Percentiles rank a stretch among this genome's conserved stretches.
These are phyloP conservation scores for Graphium colonna DNA, from an alignment of 2,888 invertebrate species.

Conservation along the genomic window DNA sequence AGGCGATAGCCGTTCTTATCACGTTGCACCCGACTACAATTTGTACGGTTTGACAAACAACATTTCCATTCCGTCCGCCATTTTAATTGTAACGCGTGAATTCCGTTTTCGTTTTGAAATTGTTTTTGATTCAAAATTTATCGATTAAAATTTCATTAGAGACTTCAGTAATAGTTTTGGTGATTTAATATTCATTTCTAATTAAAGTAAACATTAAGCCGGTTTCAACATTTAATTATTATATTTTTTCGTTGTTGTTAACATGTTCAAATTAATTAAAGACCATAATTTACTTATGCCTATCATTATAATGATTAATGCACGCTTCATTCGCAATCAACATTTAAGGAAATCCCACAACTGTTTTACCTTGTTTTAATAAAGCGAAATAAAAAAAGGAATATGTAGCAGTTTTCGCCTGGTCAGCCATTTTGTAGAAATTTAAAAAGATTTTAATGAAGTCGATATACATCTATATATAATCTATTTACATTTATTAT, in stretches of 20 bases:
- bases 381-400: too few species aligned
- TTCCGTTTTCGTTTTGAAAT: neutral
- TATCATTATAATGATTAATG: too few species aligned
- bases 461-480: too few species aligned
- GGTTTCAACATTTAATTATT: neutral
- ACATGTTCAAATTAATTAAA: too few species aligned
- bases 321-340: too few species aligned
- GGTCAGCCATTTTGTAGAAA: too few species aligned
- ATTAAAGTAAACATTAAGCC: neutral
- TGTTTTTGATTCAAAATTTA: slow-evolving; percentile 1
- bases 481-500: too few species aligned
- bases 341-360: neutral
- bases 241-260: neutral
- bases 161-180: neutral
- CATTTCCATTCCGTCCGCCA: slow-evolving; percentile 21
- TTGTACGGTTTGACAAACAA: slow-evolving; percentile 41
- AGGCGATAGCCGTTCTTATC: slow-evolving; percentile 52
- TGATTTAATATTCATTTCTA: neutral
- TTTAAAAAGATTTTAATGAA: too few species aligned
- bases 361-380: too few species aligned
- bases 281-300: too few species aligned
- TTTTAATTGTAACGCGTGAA: slow-evolving; percentile 3
- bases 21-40: slow-evolving; percentile 46
- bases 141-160: slow-evolving; percentile 9
- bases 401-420: too few species aligned